These are phyloP conservation scores for Mastomys coucha DNA, from an alignment of 2,113 vertebrate genomes.

Conservation along the genomic window DNA sequence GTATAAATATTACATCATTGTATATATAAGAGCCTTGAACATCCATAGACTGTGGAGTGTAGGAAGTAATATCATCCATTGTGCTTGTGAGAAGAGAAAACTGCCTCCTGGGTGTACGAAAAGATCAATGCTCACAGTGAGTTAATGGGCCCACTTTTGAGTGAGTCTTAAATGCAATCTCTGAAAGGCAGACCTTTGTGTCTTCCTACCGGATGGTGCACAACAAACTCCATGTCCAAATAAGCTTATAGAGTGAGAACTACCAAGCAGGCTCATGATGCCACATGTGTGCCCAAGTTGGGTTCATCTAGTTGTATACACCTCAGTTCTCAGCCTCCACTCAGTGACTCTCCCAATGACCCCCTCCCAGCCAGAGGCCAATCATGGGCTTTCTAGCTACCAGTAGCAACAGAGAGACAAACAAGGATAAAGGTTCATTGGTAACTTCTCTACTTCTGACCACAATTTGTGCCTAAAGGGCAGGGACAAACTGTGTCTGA, in stretches of 20 bases:
- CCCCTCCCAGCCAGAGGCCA: background rate
- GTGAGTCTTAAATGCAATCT: background rate
- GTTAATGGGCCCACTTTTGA: background rate
- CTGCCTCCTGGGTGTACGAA: background rate
- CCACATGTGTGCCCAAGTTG: background rate
- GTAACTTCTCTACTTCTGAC: conserved; percentile 33
- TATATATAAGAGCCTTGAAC: background rate
- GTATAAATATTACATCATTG: background rate
- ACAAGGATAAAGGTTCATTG: background rate
- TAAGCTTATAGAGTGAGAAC: background rate
- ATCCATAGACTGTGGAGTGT: background rate
- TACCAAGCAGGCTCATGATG: background rate
- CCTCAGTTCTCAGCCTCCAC: background rate
- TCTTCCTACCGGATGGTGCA: background rate
- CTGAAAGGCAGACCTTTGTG: background rate
- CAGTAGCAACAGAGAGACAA: conserved; percentile 18
- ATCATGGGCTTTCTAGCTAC: background rate
- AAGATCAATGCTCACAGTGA: no score
- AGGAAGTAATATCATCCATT: background rate
- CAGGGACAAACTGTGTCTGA: background rate
- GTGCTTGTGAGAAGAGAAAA: background rate
- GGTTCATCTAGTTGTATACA: background rate
- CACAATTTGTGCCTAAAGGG: conserved; percentile 8
- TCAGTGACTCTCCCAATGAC: background rate
- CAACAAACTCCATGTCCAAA: background rate